Evolutionary conservation across 2,797 vertebrate genomes (phyloP), one percentile per base, ranked within the genome.

Genomic region (Aldrovandia affinis): DNA sequence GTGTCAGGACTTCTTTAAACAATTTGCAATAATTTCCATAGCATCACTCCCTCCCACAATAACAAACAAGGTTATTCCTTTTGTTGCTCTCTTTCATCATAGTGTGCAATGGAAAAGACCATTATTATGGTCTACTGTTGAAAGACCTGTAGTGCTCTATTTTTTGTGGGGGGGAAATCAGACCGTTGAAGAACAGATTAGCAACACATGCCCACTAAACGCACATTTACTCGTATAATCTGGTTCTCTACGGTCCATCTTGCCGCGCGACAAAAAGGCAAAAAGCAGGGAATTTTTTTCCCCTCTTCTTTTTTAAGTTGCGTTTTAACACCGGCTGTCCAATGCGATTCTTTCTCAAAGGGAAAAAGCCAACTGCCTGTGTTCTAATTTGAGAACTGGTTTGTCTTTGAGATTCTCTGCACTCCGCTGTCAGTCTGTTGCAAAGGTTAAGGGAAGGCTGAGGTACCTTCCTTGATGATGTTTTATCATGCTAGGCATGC

Each of bases 1-100:
- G 68, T 93, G 92, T 94, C 94, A 94, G 91, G 92, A 93, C 89
- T 92, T 93, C 92, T 94, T 94, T 93, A 92, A 93, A 93, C 93
- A 94, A 96, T 95, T 95, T 96, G 94, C 93, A 95, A 93, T 93
- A 85, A 96, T 96, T 96, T 96, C 94, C 94, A 94, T 95, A 94
- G 92, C 92, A 94, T 95, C 93, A 92, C 85, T 90, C 87, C 89
- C 91, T 90, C 90, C 90, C 91, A 93, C 93, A 95, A 94, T 93
- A 95, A 94, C 94, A 95, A 93, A 93, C 93, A 95, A 95, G 94
- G 93, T 95, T 93, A 93, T 83, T 84, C 89, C 88, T 88, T 90
- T 83, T 88, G 85, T 84, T 83, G 85, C 88, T 87, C 55, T 44
- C 89, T 86, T 88, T 89, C 89, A 83, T 81, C 87, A 81, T 86